A percentile compares a stretch with the other conserved stretches of the same genome.
Evolutionary conservation across 2,113 vertebrate species (phyloP).

Genomic region (Rhea pennata): DNA sequence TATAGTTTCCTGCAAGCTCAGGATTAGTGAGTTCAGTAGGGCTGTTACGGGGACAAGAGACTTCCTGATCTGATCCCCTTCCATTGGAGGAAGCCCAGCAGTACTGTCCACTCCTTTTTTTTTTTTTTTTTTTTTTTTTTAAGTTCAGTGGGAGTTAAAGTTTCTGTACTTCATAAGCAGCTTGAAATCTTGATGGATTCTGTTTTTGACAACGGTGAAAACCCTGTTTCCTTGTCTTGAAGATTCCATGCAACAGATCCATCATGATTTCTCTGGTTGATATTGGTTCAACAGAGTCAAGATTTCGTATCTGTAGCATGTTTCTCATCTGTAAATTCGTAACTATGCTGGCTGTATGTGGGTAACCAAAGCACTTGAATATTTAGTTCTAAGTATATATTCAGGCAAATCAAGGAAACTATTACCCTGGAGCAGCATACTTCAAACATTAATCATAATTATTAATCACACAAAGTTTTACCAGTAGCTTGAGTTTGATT

Average conservation of each 20-base stretch:
- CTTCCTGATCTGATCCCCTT: neutral
- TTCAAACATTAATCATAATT: conserved; percentile 77
- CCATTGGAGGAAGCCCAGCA: neutral
- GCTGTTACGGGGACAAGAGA: neutral
- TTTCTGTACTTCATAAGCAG: conserved; percentile 42
- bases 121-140: neutral
- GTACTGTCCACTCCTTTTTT: neutral
- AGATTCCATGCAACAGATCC: neutral
- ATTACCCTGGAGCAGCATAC: conserved; percentile 62
- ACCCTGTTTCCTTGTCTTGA: conserved; percentile 45
- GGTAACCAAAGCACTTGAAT: conserved; percentile 49
- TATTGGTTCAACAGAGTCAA: conserved; percentile 26
- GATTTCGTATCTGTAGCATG: conserved; percentile 55
- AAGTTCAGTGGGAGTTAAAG: neutral
- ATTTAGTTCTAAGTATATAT: conserved; percentile 67
- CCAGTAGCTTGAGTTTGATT: conserved; percentile 45
- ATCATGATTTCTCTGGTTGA: conserved; percentile 48
- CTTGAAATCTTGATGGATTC: conserved; percentile 59
- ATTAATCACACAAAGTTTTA: conserved; percentile 65
- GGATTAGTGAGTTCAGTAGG: neutral
- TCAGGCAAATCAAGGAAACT: conserved; percentile 68
- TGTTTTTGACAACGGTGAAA: conserved; percentile 66
- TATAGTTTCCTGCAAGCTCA: neutral
- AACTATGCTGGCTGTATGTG: conserved; percentile 3
- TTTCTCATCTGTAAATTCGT: conserved; percentile 43